Conservation (phyloP, 2,797 vertebrate species). For the Coregonus sp. region DNA sequence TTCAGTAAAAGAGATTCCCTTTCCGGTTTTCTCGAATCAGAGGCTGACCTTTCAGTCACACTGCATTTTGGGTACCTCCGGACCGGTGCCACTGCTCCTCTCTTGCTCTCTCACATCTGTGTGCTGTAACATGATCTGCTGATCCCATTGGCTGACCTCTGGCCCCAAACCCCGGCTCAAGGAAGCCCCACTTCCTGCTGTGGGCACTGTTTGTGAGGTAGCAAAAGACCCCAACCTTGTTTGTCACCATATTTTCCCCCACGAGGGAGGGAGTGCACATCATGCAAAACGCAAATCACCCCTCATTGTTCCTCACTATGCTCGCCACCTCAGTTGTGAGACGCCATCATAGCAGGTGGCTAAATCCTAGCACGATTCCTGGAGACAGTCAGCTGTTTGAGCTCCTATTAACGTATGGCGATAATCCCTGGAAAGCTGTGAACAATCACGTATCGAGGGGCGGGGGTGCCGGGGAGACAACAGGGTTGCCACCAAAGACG, state of each 20-base stretch:
- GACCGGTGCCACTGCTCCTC: constrained; percentile 47
- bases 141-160: constrained; percentile 55
- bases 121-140: constrained; percentile 56
- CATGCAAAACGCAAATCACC: constrained; percentile 24
- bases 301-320: not conserved
- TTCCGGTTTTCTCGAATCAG: constrained; percentile 29
- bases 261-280: constrained; percentile 26
- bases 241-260: constrained; percentile 53
- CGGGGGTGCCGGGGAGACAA: constrained; percentile 26
- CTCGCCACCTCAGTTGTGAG: constrained; percentile 6
- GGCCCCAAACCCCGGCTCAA: constrained; percentile 51
- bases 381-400: constrained; percentile 65
- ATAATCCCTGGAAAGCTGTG: constrained; percentile 61
- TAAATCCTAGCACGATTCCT: constrained; percentile 54
- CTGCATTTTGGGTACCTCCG: constrained; percentile 52
- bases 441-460: constrained; percentile 45
- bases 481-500: constrained; percentile 19
- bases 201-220: constrained; percentile 35
- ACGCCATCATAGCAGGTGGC: constrained; percentile 61
- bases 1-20: constrained; percentile 48
- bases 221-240: constrained; percentile 52
- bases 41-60: constrained; percentile 40
- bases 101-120: constrained; percentile 65
- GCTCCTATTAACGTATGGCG: constrained; percentile 57
- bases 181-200: constrained; percentile 68